Base-by-base conservation (phyloP, 2,888 invertebrate genomes). In the Drosophila emarginata region DNA sequence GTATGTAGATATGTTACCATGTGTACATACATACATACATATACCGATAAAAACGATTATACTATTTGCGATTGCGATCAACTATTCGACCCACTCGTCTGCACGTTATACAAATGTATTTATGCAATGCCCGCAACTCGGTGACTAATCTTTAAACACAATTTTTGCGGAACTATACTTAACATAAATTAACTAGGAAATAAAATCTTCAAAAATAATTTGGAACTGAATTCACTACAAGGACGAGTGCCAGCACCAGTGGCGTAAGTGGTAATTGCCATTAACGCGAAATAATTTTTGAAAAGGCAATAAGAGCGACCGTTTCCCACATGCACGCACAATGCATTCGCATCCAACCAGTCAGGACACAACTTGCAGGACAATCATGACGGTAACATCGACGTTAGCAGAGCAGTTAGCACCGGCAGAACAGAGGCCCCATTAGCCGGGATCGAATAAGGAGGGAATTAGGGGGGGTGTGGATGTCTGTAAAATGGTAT, bases 271-370 rank as follows among this genome's bases (percentile, higher is more conserved):
- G 88, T 84, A 88, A 87, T 83, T 81, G 83, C 87, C 88, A 88
- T 83, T 83, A 83, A 86, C 81, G 88, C 74, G 81, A 84, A 88
- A 87, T 84, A 84, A 88, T 88, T 84, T 88, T 88, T 76, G 78
- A 69, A 89, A 88, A 76, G 79, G 81, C 85, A 89, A 89, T 85
- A 88, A 87, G 80, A 74, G 78, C 75, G 89, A 78, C 73, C 74
- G 76, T 82, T 76, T 76, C 61, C 77, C 72, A 77, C 76, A 86
- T 73, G 71, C 63, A 77, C 74, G 61, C 72, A 76, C 69, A 64
- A 73, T 28, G 28, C 65, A 18, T 4, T 21, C 45, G 21, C 37
- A 39, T 61, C 12, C 26, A 61, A 15, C 36, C 54, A 72, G 67
- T 66, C 66, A 77, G 60, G 61, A 71, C 73, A 76, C 75, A 84